Conservation (phyloP, 2,797 vertebrate species). For the Erithacus rubecula region DNA sequence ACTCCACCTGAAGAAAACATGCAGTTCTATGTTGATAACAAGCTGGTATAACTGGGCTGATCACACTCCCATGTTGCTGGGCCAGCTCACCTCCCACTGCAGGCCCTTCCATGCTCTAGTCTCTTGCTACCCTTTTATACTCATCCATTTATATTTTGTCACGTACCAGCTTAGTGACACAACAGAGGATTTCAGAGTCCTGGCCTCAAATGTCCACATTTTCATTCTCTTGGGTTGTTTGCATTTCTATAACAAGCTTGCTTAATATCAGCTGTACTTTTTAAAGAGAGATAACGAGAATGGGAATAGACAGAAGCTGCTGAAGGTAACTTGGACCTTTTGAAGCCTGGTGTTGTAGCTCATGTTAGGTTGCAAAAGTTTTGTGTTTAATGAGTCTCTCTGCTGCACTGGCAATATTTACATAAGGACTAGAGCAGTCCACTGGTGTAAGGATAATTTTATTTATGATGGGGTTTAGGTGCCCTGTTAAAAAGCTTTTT, state of each 20-base stretch:
- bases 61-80: fast-evolving
- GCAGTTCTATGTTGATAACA: neutral
- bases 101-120: neutral
- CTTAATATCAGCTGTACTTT: neutral
- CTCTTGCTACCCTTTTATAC: neutral
- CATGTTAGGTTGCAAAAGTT: neutral
- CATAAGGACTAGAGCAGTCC: neutral
- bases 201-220: neutral
- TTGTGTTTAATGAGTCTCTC: neutral
- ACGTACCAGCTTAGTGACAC: neutral
- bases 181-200: neutral
- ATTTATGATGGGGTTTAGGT: neutral
- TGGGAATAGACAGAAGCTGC: neutral
- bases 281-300: neutral
- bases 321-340: neutral
- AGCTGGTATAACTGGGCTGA: neutral
- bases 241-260: neutral
- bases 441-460: neutral
- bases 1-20: neutral
- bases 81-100: neutral
- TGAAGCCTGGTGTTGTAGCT: neutral
- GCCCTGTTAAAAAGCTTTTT: neutral
- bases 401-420: neutral
- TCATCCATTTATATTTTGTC: neutral
- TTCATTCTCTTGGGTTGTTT: neutral